Percentiles rank a stretch among this genome's conserved stretches.
phyloP scores from a whole-genome alignment of 1,140 invertebrate species.

The Pomacea maculata region DNA sequence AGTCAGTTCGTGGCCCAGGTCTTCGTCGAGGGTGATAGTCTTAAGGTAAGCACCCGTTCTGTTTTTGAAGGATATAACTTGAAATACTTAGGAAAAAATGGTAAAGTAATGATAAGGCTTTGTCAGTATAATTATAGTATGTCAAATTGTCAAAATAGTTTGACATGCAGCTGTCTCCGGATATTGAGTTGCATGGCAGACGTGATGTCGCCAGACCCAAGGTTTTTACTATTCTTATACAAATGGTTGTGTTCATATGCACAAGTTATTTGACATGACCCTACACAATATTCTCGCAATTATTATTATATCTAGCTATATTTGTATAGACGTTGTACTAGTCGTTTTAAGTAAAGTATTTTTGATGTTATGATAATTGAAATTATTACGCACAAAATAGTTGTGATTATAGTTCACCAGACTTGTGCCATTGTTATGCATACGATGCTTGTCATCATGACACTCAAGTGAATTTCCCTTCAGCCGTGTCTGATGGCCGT shows the following conservation, averaged over 20 bases:
- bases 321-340: too few species aligned
- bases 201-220: background rate
- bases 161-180: background rate
- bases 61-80: background rate
- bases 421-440: too few species aligned
- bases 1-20: conserved; percentile 94
- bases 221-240: too few species aligned
- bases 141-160: background rate
- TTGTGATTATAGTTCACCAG: too few species aligned
- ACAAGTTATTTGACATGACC: too few species aligned
- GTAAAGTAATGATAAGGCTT: background rate
- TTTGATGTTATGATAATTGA: too few species aligned
- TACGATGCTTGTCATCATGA: too few species aligned
- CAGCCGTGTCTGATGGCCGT: conserved; percentile 93
- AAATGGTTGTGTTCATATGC: too few species aligned
- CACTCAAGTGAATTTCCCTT: background rate
- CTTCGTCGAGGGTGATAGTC: conserved; percentile 95
- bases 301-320: too few species aligned
- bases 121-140: background rate
- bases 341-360: too few species aligned
- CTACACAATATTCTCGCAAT: too few species aligned
- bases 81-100: background rate
- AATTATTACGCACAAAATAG: too few species aligned
- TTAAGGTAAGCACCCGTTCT: conserved; percentile 69
- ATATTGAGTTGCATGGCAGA: background rate